These are phyloP conservation scores for Nothoprocta pentlandii DNA, from an alignment of 2,113 vertebrate species.

Conservation along the genomic window DNA sequence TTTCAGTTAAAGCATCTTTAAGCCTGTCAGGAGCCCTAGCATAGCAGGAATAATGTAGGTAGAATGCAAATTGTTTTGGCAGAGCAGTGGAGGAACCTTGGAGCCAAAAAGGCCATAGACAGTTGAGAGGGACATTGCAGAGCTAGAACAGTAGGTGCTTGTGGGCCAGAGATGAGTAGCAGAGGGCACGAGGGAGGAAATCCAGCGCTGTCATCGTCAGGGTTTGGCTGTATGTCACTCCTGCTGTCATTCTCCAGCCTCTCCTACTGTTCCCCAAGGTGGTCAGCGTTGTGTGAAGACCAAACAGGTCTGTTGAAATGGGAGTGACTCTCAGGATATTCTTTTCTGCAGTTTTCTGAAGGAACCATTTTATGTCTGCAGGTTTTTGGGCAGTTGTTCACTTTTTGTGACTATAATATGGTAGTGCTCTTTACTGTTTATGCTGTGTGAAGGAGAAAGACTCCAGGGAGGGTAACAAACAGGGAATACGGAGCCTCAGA, in stretches of 20 bases:
- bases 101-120: neutral
- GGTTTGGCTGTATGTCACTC: neutral
- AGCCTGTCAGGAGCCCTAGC: neutral
- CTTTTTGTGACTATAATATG: neutral
- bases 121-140: neutral
- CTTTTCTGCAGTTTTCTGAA: neutral
- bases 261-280: neutral
- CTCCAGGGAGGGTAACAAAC: neutral
- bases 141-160: neutral
- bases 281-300: neutral
- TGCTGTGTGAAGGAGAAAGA: neutral
- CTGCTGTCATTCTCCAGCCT: neutral
- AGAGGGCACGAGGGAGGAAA: neutral
- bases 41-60: neutral
- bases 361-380: slow-evolving; percentile 53
- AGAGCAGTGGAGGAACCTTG: neutral
- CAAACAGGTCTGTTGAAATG: neutral
- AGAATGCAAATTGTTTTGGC: neutral
- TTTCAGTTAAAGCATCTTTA: neutral
- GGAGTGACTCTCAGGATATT: neutral
- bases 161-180: neutral
- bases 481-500: neutral
- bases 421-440: neutral
- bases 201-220: neutral
- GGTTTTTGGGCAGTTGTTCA: neutral